A percentile compares a stretch with the other conserved stretches of the same genome.
Evolutionary conservation across 2,888 invertebrate genomes (phyloP).

Genomic region (Argyresthia albistria): DNA sequence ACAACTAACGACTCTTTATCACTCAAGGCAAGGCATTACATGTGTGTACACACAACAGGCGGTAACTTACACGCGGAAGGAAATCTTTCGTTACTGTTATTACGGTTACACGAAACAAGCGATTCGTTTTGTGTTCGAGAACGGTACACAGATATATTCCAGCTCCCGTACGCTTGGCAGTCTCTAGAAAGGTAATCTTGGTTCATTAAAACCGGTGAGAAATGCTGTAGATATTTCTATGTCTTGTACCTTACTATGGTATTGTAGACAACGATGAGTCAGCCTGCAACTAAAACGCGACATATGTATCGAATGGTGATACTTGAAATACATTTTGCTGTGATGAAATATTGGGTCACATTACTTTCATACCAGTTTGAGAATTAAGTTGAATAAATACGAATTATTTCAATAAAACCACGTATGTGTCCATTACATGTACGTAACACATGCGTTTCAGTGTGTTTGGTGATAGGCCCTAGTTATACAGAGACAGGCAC

Average conservation of each 20-base stretch:
- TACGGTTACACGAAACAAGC: conserved; percentile 25
- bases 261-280: background rate
- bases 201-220: background rate
- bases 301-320: no score
- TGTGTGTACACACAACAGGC: conserved; percentile 10
- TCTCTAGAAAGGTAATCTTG: background rate
- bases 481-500: no score
- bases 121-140: conserved; percentile 20
- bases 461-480: no score
- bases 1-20: background rate
- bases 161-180: background rate
- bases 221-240: background rate
- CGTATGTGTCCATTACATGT: no score
- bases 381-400: no score
- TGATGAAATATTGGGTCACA: no score
- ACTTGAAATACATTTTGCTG: no score
- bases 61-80: conserved; percentile 25
- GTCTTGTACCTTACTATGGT: background rate
- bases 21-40: background rate
- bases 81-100: conserved; percentile 23
- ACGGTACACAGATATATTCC: conserved; percentile 4
- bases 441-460: no score
- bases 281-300: background rate
- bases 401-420: no score
- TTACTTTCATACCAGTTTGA: no score